A percentile compares a stretch with the other conserved stretches of the same genome.
These are phyloP conservation scores for Grammomys dolichurus DNA, from an alignment of 2,113 vertebrate genomes.

Conservation along the genomic window DNA sequence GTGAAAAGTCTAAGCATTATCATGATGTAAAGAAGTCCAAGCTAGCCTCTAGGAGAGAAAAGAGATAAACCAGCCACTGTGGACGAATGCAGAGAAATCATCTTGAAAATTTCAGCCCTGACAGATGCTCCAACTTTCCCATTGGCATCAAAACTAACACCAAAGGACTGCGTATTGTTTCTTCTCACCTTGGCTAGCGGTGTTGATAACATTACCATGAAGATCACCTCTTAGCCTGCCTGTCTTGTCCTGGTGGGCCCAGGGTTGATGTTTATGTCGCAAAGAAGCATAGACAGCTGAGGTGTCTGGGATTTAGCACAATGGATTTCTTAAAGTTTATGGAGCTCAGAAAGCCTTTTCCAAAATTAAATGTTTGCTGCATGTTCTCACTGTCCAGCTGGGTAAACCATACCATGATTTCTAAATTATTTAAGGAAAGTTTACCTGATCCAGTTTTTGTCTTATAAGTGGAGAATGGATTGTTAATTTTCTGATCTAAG, in stretches of 20 bases:
- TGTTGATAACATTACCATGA: neutral
- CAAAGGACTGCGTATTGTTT: neutral
- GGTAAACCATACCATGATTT: neutral
- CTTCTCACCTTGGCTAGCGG: neutral
- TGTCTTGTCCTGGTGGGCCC: neutral
- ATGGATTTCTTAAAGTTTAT: slow-evolving; percentile 27
- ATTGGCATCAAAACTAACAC: neutral
- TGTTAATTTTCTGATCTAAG: neutral
- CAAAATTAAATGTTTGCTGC: neutral
- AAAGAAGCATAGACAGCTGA: slow-evolving; percentile 4
- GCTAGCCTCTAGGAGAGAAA: neutral
- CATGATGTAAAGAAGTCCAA: neutral
- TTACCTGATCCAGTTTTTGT: neutral
- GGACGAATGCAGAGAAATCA: neutral
- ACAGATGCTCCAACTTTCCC: neutral
- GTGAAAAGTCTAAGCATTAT: neutral
- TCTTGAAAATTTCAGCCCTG: neutral
- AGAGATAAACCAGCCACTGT: too few relatives aligned
- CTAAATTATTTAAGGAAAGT: neutral
- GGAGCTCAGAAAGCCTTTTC: slow-evolving; percentile 15
- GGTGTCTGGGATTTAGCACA: neutral
- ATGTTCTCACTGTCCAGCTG: neutral
- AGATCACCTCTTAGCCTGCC: neutral
- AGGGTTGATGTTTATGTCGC: slow-evolving; percentile 22
- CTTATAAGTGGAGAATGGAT: neutral